A percentile compares a stretch with the other conserved stretches of the same genome.
Evolutionary conservation across 2,797 vertebrate genomes (phyloP).

Genomic region (Balearica regulorum): DNA sequence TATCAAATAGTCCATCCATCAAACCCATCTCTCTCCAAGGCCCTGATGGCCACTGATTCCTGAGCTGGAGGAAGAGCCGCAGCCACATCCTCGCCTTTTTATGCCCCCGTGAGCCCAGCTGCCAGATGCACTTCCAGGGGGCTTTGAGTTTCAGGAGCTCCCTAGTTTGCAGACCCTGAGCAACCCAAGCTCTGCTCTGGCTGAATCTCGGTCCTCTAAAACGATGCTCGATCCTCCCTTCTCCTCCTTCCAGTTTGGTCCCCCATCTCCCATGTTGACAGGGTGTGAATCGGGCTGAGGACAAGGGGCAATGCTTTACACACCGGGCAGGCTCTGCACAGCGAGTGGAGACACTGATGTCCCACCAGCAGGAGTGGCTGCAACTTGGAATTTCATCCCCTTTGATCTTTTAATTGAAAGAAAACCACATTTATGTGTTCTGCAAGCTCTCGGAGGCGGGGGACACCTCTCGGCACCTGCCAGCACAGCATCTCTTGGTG

Average conservation of each 20-base stretch:
- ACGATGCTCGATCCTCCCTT: not conserved
- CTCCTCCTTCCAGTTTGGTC: not conserved
- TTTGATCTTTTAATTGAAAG: conserved; percentile 23
- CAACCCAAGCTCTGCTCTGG: not conserved
- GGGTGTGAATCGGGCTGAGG: not conserved
- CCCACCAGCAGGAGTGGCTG: not conserved
- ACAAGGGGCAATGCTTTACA: not conserved
- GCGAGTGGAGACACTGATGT: accelerated
- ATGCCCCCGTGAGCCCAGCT: not conserved
- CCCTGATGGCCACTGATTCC: not conserved
- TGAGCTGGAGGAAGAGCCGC: not conserved
- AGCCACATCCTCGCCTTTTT: not conserved
- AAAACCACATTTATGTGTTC: conserved; percentile 1
- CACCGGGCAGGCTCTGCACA: not conserved
- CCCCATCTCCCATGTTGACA: not conserved
- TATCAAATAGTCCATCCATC: not conserved
- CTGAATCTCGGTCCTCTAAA: not conserved
- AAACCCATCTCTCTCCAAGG: not conserved
- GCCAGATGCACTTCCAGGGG: not conserved
- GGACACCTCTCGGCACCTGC: not conserved
- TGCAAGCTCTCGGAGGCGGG: not conserved
- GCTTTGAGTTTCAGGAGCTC: not conserved
- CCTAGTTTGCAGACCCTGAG: not conserved
- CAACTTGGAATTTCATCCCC: not conserved
- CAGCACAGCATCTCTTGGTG: not conserved